Percentiles rank a stretch among this genome's conserved stretches.
phyloP scores from a whole-genome alignment of 2,797 vertebrate genomes.

The Yasuhikotakia modesta region DNA sequence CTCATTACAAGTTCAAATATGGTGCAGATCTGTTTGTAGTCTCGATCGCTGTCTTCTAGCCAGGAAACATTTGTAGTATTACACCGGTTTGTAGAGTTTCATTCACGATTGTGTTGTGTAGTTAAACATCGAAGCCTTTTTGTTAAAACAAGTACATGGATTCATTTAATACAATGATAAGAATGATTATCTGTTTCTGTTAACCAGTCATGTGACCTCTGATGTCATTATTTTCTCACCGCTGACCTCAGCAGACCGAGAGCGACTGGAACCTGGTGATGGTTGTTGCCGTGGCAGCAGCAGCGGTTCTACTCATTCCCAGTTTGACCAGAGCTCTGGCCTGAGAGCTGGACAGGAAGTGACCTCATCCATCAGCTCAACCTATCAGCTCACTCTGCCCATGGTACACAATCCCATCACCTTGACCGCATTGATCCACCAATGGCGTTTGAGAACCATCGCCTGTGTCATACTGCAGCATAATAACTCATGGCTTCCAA shows the following conservation, averaged over 20 bases:
- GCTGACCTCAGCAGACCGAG: constrained; percentile 55
- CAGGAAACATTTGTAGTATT: background rate
- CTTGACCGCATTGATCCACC: constrained; percentile 17
- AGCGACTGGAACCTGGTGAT: constrained; percentile 77
- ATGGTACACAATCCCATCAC: constrained; percentile 33
- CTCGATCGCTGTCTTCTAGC: background rate
- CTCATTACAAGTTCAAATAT: background rate
- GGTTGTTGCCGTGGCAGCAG: constrained; percentile 74
- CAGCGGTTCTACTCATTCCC: constrained; percentile 74
- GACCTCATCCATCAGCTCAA: constrained; percentile 53
- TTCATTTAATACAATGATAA: background rate
- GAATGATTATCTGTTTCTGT: background rate
- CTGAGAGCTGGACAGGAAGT: constrained; percentile 67
- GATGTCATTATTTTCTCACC: constrained; percentile 43
- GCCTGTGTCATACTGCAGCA: background rate
- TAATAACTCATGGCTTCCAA: constrained; percentile 10
- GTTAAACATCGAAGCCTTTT: background rate
- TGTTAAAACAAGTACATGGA: background rate
- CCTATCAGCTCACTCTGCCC: constrained; percentile 48
- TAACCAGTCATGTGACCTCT: constrained; percentile 28
- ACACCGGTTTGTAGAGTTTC: too few species aligned
- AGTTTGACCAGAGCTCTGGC: constrained; percentile 68
- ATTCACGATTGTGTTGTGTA: background rate
- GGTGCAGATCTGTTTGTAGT: background rate
- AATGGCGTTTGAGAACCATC: constrained; percentile 1